Evolutionary conservation across 2,888 invertebrate genomes (phyloP), one percentile per base, ranked within the genome.

Genomic region (Acanthosepion lycidas): DNA sequence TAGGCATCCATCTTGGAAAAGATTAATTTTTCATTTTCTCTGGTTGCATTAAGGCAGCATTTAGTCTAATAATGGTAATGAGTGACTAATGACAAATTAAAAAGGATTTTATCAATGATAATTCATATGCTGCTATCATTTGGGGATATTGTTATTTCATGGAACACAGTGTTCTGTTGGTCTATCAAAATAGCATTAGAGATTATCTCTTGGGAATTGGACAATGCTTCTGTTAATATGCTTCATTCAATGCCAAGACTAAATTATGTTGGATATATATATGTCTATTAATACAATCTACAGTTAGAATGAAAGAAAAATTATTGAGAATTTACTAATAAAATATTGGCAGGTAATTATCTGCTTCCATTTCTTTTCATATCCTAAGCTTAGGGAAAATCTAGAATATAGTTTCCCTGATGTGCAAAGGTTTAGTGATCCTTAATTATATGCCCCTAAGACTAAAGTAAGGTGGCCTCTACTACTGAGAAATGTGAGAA

Each of bases 11-110:
- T 78, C 78, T 78, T 78, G 78, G 78, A 78, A n/a, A 33, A 33
- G 78, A 8, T n/a, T 78, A n/a, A n/a, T 78, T 78, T 78, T 78
- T 78, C 78, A 78, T 78, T 78, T 78, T 78, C 78, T 78, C 78
- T 78, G 78, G 78, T 78, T 78, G 78, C 78, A 78, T 78, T 78
- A 78, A 78, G 78, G 78, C 78, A 78, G 78, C 78, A 78, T n/a
- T 78, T 78, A 78, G 78, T 78, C 78, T 78, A 78, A 78, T 78
- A 78, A 78, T 78, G n/a, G 78, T 78, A 78, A 78, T 78, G n/a
- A 78, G 5, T 78, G 78, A 78, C 78, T 78, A 78, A 78, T 78
- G 78, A 78, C 78, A 78, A 78, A 78, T 78, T 78, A 78, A 78
- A 78, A 78, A 78, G 78, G 78, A 78, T 78, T 78, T 78, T 78